Percentiles rank a stretch among this genome's conserved stretches.
phyloP scores from a whole-genome alignment of 2,113 vertebrate species.

The Thermophis baileyi region DNA sequence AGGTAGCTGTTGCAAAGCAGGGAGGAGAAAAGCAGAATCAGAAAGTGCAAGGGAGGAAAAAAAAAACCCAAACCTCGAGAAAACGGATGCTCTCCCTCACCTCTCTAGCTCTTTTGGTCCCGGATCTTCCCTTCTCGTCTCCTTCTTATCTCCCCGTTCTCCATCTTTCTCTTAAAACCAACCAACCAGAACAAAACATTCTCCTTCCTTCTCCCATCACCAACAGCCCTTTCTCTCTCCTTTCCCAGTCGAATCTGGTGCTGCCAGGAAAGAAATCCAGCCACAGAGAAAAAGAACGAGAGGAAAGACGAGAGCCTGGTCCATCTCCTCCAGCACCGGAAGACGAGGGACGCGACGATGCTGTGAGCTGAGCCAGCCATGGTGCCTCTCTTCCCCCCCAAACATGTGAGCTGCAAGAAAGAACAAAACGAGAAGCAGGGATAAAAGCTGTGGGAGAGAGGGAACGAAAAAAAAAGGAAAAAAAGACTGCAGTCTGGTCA shows the following conservation, averaged over 20 bases:
- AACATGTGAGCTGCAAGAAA: background rate
- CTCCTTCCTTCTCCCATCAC: background rate
- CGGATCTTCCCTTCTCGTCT: background rate
- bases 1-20: background rate
- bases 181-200: background rate
- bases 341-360: background rate
- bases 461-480: background rate
- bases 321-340: background rate
- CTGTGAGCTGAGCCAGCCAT: background rate
- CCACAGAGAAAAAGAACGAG: no score
- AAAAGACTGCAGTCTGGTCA: background rate
- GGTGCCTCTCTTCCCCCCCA: background rate
- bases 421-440: background rate
- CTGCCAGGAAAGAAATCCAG: background rate
- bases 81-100: background rate
- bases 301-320: background rate
- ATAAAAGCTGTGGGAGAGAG: background rate
- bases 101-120: background rate
- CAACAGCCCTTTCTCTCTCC: background rate
- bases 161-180: background rate
- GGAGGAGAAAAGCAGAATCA: background rate
- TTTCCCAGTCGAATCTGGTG: background rate
- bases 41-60: background rate
- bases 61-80: background rate
- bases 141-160: background rate